Conservation (phyloP, 1,140 invertebrate species). For the Aphidius ervi region DNA sequence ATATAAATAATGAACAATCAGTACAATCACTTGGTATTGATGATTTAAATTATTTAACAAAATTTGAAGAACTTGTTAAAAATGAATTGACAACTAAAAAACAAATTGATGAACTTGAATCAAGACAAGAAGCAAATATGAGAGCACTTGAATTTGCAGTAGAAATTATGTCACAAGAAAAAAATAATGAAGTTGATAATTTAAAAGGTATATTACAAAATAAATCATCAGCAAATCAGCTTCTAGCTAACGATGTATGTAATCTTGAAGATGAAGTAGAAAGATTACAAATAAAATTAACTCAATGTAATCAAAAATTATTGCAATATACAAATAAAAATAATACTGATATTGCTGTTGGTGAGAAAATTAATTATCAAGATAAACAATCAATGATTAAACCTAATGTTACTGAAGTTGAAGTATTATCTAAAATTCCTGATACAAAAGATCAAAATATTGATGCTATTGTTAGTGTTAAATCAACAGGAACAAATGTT, state of each 20-base stretch:
- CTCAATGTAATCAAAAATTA: conserved; percentile 31
- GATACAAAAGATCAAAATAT: not conserved
- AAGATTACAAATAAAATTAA: conserved; percentile 19
- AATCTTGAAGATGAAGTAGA: conserved; percentile 35
- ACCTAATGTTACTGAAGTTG: not conserved
- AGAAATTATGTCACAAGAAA: conserved; percentile 65
- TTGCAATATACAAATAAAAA: conserved; percentile 19
- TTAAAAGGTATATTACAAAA: conserved; percentile 40
- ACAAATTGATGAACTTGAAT: conserved; percentile 61
- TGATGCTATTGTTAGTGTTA: conserved; percentile 7
- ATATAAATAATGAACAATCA: conserved; percentile 30
- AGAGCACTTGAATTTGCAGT: conserved; percentile 71
- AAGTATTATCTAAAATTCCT: not conserved
- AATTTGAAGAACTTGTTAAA: conserved; percentile 39
- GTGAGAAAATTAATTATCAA: conserved; percentile 1
- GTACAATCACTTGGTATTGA: conserved; percentile 33
- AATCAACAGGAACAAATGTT: not conserved
- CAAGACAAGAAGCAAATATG: conserved; percentile 64
- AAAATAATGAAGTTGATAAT: conserved; percentile 34
- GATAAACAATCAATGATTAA: conserved; percentile 1
- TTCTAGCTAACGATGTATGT: conserved; percentile 31
- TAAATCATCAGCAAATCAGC: conserved; percentile 35
- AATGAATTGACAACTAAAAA: conserved; percentile 43
- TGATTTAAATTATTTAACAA: conserved; percentile 37
- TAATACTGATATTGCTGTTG: not conserved